Base-by-base conservation (phyloP, 2,113 vertebrate genomes). In the Cranoglanis bouderius region DNA sequence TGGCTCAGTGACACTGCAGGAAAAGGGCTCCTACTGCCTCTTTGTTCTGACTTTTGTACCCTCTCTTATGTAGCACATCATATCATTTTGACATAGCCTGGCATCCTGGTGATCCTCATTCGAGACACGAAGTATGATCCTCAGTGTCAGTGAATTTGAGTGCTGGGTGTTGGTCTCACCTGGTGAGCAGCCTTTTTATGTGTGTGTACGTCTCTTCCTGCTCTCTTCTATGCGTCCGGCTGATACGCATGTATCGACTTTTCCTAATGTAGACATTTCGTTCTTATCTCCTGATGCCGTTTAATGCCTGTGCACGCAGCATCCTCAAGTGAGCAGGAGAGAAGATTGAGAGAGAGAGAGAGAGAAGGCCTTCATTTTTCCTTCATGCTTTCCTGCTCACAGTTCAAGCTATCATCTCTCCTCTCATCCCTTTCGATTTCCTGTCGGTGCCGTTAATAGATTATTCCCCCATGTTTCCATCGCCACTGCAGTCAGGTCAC, bases 371-470 rank as follows among this genome's bases (percentile, higher is more conserved):
- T 89, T 91, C 88, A 88, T 91, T 91, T 91, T 91, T 83, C 87
- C 89, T 91, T 91, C 90, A 90, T 91, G 89, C 88, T 88, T 85
- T 89, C 86, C 78, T 87, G 90, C 72, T 91, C 87, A 87, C 89
- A 90, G 90, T 90, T 90, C 84, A 89, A 86, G 84, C 85, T 63
- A 89, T 90, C 91, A 87, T 92, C 91, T 91, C 88, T 88, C 24
- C 86, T 88, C 91, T 91, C 90, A 91, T 90, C 89, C 88, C 88
- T 87, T 87, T 89, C 78, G 83, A 89, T 91, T 88, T 90, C 90
- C 91, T 87, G 90, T 90, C 90, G 89, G 77, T 90, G 86, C 80
- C 75, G 77, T 91, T 92, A 92, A 93, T 90, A 91, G 92, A 89
- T 91, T 91, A 88, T 90, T 89, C 90, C 81, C 81, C 85, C 77